A percentile compares a stretch with the other conserved stretches of the same genome.
phyloP scores from a whole-genome alignment of 1,140 invertebrate species.

The Plectrocnemia conspersa region DNA sequence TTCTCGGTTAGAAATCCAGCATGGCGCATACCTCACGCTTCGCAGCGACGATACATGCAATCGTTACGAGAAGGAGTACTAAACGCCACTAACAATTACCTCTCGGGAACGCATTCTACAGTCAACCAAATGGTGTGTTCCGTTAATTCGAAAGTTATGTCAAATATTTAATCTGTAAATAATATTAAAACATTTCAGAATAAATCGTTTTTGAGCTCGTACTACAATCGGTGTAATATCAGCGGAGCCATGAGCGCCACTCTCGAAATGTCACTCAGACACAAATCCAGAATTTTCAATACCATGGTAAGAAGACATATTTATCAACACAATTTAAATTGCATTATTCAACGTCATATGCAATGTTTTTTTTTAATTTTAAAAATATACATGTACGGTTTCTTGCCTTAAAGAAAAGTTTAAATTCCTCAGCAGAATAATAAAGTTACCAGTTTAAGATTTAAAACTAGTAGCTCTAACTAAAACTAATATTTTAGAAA shows the following conservation, averaged over 20 bases:
- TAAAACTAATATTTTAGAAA: too few relatives aligned
- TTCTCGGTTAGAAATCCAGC: conserved; percentile 91
- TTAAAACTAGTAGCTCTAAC: too few relatives aligned
- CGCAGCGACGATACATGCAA: conserved; percentile 43
- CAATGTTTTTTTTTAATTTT: too few relatives aligned
- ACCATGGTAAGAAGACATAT: too few relatives aligned
- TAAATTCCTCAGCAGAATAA: too few relatives aligned
- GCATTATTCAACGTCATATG: too few relatives aligned
- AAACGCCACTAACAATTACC: conserved; percentile 35
- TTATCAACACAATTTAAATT: too few relatives aligned
- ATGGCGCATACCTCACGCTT: conserved; percentile 72
- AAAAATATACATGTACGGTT: too few relatives aligned
- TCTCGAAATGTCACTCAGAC: conserved; percentile 44
- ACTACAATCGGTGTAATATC: conserved; percentile 45
- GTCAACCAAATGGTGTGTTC: neutral
- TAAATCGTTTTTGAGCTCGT: conserved; percentile 47
- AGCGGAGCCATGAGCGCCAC: conserved; percentile 40
- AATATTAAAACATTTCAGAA: conserved; percentile 39
- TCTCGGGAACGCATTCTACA: neutral
- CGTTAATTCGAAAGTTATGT: neutral
- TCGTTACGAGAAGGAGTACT: conserved; percentile 43
- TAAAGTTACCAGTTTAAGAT: too few relatives aligned
- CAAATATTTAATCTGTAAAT: neutral
- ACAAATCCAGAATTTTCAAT: too few relatives aligned
- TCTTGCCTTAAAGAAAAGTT: too few relatives aligned